These are phyloP conservation scores for Drosophila ananassae DNA, from an alignment of 1,140 invertebrate genomes.

Conservation along the genomic window DNA sequence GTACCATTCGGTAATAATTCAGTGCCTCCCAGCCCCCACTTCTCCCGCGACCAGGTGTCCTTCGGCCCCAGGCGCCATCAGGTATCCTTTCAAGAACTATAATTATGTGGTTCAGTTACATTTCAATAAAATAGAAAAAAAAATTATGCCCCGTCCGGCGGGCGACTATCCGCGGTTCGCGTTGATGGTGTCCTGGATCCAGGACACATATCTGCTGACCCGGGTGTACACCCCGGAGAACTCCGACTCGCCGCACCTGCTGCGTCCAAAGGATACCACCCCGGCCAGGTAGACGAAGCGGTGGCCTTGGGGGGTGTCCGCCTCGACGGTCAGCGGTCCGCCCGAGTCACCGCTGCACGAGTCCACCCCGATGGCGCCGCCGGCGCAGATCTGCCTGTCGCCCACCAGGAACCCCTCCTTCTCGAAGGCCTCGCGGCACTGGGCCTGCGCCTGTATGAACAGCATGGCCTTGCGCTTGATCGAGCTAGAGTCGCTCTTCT, in stretches of 20 bases:
- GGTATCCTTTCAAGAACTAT: no score
- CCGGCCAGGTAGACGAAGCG: conserved; percentile 56
- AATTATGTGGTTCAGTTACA: no score
- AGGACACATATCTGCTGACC: conserved; percentile 56
- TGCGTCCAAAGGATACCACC: conserved; percentile 53
- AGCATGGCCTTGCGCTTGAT: conserved; percentile 63
- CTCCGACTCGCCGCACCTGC: conserved; percentile 31
- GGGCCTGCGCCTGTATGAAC: conserved; percentile 32
- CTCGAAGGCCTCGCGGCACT: conserved; percentile 39
- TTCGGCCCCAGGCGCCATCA: no score
- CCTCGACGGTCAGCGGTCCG: conserved; percentile 62
- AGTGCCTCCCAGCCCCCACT: no score
- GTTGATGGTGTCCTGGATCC: conserved; percentile 56
- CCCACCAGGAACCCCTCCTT: background rate
- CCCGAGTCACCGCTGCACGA: conserved; percentile 73
- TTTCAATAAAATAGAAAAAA: background rate
- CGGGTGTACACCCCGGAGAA: conserved; percentile 60
- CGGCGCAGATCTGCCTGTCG: conserved; percentile 63
- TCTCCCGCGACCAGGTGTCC: no score
- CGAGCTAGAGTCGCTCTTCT: conserved; percentile 76
- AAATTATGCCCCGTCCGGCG: no score
- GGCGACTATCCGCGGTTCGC: conserved; percentile 28
- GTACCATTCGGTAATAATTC: background rate
- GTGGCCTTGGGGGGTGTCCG: conserved; percentile 28
- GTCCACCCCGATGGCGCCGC: conserved; percentile 52